Conservation (phyloP, 2,888 invertebrate species). For the Tachina grossa region DNA sequence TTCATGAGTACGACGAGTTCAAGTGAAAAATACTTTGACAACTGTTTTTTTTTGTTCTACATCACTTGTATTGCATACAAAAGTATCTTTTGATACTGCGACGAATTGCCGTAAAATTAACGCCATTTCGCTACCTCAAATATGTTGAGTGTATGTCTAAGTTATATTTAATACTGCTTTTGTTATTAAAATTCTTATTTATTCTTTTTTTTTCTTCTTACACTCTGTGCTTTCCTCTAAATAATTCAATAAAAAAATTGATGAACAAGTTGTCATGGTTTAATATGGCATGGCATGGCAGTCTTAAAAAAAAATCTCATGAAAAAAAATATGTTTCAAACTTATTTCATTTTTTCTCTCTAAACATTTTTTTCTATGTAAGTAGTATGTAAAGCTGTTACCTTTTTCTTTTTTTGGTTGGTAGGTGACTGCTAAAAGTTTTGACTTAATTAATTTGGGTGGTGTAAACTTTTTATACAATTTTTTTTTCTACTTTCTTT, state of each 20-base stretch:
- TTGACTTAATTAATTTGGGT: conserved; percentile 71
- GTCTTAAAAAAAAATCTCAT: neutral
- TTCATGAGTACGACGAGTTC: conserved; percentile 34
- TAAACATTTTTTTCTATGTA: neutral
- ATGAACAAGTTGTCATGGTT: conserved; percentile 68
- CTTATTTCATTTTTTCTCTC: conserved; percentile 5
- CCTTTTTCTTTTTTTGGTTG: conserved; percentile 21
- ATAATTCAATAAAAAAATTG: conserved; percentile 70
- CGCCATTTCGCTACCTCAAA: conserved; percentile 66
- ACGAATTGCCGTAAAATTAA: conserved; percentile 58
- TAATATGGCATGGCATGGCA: conserved; percentile 7
- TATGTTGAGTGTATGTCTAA: conserved; percentile 38
- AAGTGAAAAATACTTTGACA: conserved; percentile 69
- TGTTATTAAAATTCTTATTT: conserved; percentile 59
- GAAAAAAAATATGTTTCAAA: conserved; percentile 18
- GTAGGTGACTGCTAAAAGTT: conserved; percentile 32
- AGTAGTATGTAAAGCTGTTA: conserved; percentile 19
- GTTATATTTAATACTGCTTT: conserved; percentile 33
- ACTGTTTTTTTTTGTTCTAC: conserved; percentile 24
- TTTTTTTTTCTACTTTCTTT: conserved; percentile 67
- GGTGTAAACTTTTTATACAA: conserved; percentile 80
- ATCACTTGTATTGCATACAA: conserved; percentile 34
- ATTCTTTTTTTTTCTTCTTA: neutral
- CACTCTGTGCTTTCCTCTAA: conserved; percentile 17
- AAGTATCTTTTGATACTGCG: neutral